These are phyloP conservation scores for Limenitis arthemis DNA, from an alignment of 2,888 invertebrate genomes.

Conservation along the genomic window DNA sequence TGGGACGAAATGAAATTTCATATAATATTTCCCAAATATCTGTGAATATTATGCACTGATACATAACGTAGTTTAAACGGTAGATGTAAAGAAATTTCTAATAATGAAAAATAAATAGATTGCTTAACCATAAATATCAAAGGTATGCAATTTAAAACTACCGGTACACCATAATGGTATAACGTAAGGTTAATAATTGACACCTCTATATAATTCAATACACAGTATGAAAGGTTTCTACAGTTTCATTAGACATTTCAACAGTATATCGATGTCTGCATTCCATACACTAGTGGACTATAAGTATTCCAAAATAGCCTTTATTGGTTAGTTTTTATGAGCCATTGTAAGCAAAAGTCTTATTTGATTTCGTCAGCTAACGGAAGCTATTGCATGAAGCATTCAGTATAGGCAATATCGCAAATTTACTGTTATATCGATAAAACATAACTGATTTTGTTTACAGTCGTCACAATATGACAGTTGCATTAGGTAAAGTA, in stretches of 20 bases:
- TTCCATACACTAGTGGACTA: conserved; percentile 22
- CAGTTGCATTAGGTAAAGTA: background rate
- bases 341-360: conserved; percentile 22
- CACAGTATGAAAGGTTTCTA: conserved; percentile 15
- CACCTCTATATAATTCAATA: conserved; percentile 1
- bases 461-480: background rate
- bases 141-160: too few relatives aligned
- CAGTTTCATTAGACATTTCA: conserved; percentile 23
- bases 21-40: too few relatives aligned
- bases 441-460: conserved; percentile 21
- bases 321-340: conserved; percentile 2
- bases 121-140: too few relatives aligned
- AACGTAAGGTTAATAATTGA: background rate
- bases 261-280: conserved; percentile 27
- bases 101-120: too few relatives aligned
- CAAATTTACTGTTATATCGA: conserved; percentile 26
- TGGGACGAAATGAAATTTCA: too few relatives aligned
- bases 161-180: too few relatives aligned
- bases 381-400: conserved; percentile 33
- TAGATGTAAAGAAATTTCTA: too few relatives aligned
- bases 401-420: conserved; percentile 26
- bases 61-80: too few relatives aligned
- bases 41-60: too few relatives aligned
- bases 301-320: conserved; percentile 7
- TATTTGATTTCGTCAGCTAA: conserved; percentile 34